Evolutionary conservation across 2,113 vertebrate genomes (phyloP), one percentile per base, ranked within the genome.

Genomic region (Dipodomys stephensi): DNA sequence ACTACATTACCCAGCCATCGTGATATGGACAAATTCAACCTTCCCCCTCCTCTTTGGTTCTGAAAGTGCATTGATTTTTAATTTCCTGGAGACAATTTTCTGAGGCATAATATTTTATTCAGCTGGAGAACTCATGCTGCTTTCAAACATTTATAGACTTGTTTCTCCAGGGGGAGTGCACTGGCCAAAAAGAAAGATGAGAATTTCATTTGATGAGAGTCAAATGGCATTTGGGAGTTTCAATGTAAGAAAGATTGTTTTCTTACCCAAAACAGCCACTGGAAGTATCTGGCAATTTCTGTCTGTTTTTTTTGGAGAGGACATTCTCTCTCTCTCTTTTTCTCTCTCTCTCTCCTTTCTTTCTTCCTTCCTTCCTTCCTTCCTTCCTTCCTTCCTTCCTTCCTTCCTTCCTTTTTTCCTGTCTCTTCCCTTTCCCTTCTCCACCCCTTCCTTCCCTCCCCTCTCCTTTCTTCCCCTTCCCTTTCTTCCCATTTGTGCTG

Each of bases 61-160:
- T 46, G 39, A 49, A 25, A 91, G 62, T 30, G 27, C 27, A 93
- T 89, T 80, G 80, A 83, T 91, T 94, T 91, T 84, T 73, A 84
- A 87, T 89, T 95, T 91, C 39, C 85, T 69, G 74, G 78, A 93
- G 39, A 46, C 11, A 76, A 16, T 87, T 93, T 93, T 95, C 82
- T 82, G 49, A 39, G 82, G 18, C 71, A 23, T n/a, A 85, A 57
- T 82, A 74, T 92, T 95, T 96, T 93, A 87, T 83, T 84, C 78
- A 90, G 69, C 57, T 60, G 67, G 49, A 91, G 87, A 80, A 69
- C 15, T 7, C 28, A n/a, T 64, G 81, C 73, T 18, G 6, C 18
- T 46, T 87, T 95, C 27, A 89, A 94, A 92, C 11, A 49, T 87
- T 82, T 81, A 87, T 91, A 73, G 84, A 92, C 32, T 71, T n/a